Conservation (phyloP, 2,888 invertebrate species). For the Heliconius sara region DNA sequence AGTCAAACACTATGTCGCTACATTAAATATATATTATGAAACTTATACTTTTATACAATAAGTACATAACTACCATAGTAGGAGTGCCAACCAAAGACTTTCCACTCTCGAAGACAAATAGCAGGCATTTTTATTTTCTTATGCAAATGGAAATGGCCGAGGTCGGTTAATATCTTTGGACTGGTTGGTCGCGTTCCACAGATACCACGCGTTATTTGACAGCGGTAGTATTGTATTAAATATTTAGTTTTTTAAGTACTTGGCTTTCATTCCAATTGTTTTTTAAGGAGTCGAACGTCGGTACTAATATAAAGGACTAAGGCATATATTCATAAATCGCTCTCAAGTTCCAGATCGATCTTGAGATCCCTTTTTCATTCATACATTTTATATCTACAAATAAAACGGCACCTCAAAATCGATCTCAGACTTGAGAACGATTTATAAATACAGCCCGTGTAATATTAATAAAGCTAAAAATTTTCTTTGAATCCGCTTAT, state of each 20-base stretch:
- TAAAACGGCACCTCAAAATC: no score
- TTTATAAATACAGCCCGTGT: no score
- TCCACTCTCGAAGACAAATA: slow-evolving; percentile 53
- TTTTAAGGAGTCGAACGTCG: not conserved
- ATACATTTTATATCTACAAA: no score
- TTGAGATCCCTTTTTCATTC: no score
- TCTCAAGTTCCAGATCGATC: no score
- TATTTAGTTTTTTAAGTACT: slow-evolving; percentile 6
- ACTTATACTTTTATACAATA: not conserved
- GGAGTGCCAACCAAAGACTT: slow-evolving; percentile 46
- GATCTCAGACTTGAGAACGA: no score
- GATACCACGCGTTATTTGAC: slow-evolving; percentile 52
- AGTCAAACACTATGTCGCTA: not conserved
- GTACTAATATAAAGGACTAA: not conserved
- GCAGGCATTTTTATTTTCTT: slow-evolving; percentile 56
- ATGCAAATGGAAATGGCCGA: slow-evolving; percentile 54
- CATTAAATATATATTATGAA: not conserved
- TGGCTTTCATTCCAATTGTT: not conserved
- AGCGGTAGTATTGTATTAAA: slow-evolving; percentile 30
- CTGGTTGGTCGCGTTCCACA: slow-evolving; percentile 45
- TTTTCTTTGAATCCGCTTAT: no score
- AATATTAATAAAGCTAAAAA: no score
- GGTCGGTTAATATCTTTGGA: slow-evolving; percentile 52
- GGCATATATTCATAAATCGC: no score
- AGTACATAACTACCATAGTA: slow-evolving; percentile 38